These are phyloP conservation scores for Myopa tessellatipennis DNA, from an alignment of 2,888 invertebrate genomes.

Conservation along the genomic window DNA sequence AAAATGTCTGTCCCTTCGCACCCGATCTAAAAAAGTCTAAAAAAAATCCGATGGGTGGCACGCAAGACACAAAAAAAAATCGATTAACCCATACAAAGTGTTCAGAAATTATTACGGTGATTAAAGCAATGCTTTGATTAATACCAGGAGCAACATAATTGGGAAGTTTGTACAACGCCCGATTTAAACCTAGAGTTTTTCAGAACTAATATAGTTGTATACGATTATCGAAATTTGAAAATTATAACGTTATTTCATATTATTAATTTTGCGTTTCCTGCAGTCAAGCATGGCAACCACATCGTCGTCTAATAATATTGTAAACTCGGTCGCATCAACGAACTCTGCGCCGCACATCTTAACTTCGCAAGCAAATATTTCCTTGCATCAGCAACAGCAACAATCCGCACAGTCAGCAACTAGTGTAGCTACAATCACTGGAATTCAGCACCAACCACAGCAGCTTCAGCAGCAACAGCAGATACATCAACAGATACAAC, in stretches of 20 bases:
- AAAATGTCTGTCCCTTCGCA: too few species aligned
- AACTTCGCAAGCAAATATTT: constrained; percentile 58
- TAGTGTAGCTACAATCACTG: constrained; percentile 54
- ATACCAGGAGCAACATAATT: too few species aligned
- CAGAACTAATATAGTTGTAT: too few species aligned
- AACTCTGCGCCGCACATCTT: constrained; percentile 61
- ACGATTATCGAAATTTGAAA: too few species aligned
- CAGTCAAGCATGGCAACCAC: constrained; percentile 58
- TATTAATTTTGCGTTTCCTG: neutral
- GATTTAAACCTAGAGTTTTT: too few species aligned
- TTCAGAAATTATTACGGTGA: too few species aligned
- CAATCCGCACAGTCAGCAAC: constrained; percentile 56
- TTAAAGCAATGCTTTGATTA: too few species aligned
- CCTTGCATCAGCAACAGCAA: constrained; percentile 53
- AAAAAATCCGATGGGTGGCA: too few species aligned
- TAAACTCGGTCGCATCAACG: constrained; percentile 66
- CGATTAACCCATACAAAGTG: too few species aligned
- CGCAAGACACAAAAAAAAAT: too few species aligned
- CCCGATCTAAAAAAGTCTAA: too few species aligned
- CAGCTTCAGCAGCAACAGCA: constrained; percentile 52
- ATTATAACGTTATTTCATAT: neutral
- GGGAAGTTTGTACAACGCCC: too few species aligned
- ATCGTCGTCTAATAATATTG: constrained; percentile 63
- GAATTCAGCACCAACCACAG: constrained; percentile 55
- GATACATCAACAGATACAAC: constrained; percentile 60